Percentiles rank a stretch among this genome's conserved stretches.
phyloP scores from a whole-genome alignment of 2,113 vertebrate genomes.

The Melanerpes aurifrons region DNA sequence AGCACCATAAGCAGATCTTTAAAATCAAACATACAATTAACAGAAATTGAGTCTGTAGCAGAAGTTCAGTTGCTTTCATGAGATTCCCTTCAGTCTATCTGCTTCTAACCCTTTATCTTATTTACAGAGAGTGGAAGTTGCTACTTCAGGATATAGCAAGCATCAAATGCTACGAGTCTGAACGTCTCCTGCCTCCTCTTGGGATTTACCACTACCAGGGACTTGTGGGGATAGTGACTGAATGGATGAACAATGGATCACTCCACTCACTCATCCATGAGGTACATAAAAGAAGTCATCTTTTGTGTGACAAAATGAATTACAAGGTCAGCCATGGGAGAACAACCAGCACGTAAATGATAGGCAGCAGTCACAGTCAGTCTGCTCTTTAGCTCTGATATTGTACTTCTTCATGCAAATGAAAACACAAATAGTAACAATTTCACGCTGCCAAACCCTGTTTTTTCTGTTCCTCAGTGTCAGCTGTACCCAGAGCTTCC shows the following conservation, averaged over 20 bases:
- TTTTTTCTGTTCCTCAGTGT: conserved; percentile 38
- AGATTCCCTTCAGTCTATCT: neutral
- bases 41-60: neutral
- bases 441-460: neutral
- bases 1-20: neutral
- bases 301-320: neutral
- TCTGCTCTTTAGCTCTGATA: neutral
- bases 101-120: neutral
- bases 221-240: conserved; percentile 65
- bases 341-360: neutral
- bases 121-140: conserved; percentile 39
- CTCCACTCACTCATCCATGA: conserved; percentile 74
- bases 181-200: conserved; percentile 59
- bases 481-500: conserved; percentile 71
- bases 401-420: neutral
- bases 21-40: neutral
- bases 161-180: neutral
- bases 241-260: conserved; percentile 80
- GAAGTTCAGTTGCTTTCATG: neutral
- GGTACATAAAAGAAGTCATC: conserved; percentile 40
- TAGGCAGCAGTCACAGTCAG: neutral
- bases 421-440: neutral
- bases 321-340: neutral
- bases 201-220: conserved; percentile 67
- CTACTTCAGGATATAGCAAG: conserved; percentile 44